Evolutionary conservation across 2,113 vertebrate species (phyloP), one percentile per base, ranked within the genome.

Genomic region (Pionites leucogaster): DNA sequence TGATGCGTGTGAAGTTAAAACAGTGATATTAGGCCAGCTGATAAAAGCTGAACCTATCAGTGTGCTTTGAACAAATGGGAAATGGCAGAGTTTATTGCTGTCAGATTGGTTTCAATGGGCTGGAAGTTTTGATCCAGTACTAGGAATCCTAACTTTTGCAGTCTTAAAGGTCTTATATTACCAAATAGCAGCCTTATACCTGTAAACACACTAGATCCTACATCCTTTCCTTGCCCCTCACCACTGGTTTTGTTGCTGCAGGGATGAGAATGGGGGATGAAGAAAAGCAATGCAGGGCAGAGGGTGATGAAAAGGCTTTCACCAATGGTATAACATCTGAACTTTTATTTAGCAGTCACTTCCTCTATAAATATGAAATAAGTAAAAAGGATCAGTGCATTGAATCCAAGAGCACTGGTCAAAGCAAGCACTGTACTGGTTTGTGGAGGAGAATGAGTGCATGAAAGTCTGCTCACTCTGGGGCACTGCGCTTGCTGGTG

Each of bases 361-460:
- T 18, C 24, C 20, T 70, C 44, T 57, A 1, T 42, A 60, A 50
- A 31, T 50, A 81, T 42, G 33, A 82, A 39, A 57, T 46, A 70
- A 82, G 50, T 60, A 35, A 50, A 81, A 63, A 37, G 3, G 6
- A 47, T 59, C 2, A 5, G 16, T 27, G 15, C 6, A 7, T 20
- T 68, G 57, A 76, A 57, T 83, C 3, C 29, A 39, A 25, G 13
- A 15, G 10, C 4, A 5, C 13, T 27, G 11, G 8, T 52, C 15
- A 76, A 82, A 88, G 41, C 84, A 75, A 46, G 33, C 0, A 0
- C 47, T 28, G 6, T 46, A 14, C 5, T 27, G 10, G 19, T 52
- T 35, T 3, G 2, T 7, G 41, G 77, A 87, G 8, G 19, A 59
- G 14, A 50, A 9, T 3, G 5, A 2, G 2, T n/a, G 31, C 6